phyloP scores from a whole-genome alignment of 2,113 vertebrate species.

The Zosterops lateralis region DNA sequence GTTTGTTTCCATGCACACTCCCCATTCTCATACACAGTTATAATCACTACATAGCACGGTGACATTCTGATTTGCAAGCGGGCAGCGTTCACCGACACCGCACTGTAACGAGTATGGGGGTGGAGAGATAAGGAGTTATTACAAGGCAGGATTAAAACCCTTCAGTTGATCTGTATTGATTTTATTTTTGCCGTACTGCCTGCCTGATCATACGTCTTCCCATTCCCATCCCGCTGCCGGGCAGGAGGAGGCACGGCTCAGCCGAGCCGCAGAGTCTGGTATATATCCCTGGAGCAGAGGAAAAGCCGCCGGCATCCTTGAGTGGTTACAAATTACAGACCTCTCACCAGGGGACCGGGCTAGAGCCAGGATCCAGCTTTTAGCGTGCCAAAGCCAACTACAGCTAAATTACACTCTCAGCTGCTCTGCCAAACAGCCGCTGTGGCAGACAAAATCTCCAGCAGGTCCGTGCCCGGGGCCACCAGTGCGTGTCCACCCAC shows the following conservation, averaged over 20 bases:
- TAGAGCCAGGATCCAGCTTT: conserved; percentile 2
- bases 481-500: accelerated
- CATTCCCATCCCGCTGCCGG: background rate
- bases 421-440: background rate
- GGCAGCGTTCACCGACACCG: background rate
- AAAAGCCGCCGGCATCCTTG: background rate
- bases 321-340: conserved; percentile 4
- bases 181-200: background rate
- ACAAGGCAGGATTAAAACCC: conserved; percentile 21
- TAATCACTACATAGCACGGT: background rate
- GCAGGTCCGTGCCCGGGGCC: accelerated
- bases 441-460: background rate
- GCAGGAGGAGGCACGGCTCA: background rate
- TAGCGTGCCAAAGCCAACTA: background rate
- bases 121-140: background rate
- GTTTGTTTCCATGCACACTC: background rate
- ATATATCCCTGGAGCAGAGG: background rate
- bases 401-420: background rate
- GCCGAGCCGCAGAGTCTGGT: background rate
- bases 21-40: background rate
- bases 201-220: background rate
- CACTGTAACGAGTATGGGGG: background rate
- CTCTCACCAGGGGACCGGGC: background rate
- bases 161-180: background rate
- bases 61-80: background rate